Conservation (phyloP, 2,113 vertebrate species). For the Odobenus rosmarus region DNA sequence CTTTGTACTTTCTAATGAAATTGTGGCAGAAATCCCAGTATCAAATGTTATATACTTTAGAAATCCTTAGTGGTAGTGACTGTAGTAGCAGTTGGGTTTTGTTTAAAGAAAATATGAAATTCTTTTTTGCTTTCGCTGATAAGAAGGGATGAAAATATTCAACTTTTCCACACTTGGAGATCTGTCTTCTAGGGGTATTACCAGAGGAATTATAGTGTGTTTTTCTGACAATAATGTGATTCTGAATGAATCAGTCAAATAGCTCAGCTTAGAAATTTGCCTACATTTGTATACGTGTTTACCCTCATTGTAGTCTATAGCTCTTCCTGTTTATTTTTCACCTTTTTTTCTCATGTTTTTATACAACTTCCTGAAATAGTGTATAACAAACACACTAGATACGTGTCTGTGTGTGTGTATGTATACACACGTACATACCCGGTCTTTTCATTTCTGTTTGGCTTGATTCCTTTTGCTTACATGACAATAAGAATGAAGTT, state of each 20-base stretch:
- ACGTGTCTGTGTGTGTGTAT: background rate
- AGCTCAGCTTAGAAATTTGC: conserved; percentile 50
- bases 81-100: conserved; percentile 21
- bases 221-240: conserved; percentile 40
- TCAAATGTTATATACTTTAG: conserved; percentile 57
- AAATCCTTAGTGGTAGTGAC: conserved; percentile 13
- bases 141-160: conserved; percentile 31
- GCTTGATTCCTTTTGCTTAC: conserved; percentile 42
- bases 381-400: background rate
- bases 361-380: conserved; percentile 57
- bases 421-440: background rate
- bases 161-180: background rate
- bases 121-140: conserved; percentile 13
- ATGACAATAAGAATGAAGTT: conserved; percentile 31
- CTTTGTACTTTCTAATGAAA: conserved; percentile 50
- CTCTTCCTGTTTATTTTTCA: conserved; percentile 64
- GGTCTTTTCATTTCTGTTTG: conserved; percentile 25
- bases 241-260: conserved; percentile 45
- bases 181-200: background rate
- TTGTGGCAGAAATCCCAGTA: conserved; percentile 19
- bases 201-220: conserved; percentile 10
- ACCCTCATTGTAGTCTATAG: conserved; percentile 2
- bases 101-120: conserved; percentile 59
- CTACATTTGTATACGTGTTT: background rate
- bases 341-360: conserved; percentile 36